These are phyloP conservation scores for Syngnathoides biaculeatus DNA, from an alignment of 2,113 vertebrate genomes.

Conservation along the genomic window DNA sequence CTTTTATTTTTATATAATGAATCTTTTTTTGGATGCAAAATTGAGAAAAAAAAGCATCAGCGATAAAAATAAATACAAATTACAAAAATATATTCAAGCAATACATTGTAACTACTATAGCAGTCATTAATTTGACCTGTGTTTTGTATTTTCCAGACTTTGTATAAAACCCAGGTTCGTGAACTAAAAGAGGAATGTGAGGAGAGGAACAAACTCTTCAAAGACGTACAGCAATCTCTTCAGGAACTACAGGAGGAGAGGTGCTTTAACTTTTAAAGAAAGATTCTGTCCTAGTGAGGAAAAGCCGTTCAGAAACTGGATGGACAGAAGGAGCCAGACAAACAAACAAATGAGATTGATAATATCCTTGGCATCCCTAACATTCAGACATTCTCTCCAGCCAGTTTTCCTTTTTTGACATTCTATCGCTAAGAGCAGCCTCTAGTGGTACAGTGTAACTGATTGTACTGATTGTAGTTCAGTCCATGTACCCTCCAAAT, in stretches of 20 bases:
- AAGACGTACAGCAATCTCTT: constrained; percentile 90
- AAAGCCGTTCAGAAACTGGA: too few relatives aligned
- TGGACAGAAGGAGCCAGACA: background rate
- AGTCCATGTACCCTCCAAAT: background rate
- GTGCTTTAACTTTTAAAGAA: constrained; percentile 52
- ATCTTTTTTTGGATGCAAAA: too few relatives aligned
- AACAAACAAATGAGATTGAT: background rate
- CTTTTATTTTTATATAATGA: background rate
- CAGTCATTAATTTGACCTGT: background rate
- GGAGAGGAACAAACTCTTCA: constrained; percentile 90
- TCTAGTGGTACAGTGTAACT: background rate
- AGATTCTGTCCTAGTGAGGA: background rate
- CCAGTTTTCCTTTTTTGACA: background rate
- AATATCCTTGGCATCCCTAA: background rate
- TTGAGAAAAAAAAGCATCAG: too few relatives aligned
- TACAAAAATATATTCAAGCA: background rate
- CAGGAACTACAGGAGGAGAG: constrained; percentile 95
- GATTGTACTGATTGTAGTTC: background rate
- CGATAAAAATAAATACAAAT: too few relatives aligned
- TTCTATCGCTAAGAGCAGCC: background rate
- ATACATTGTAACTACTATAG: background rate
- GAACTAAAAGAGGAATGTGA: constrained; percentile 98
- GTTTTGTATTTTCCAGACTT: constrained; percentile 74
- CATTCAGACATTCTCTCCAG: background rate
- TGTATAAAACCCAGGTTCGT: constrained; percentile 97